Evolutionary conservation across 2,888 invertebrate genomes (phyloP).

Genomic region (Cistogaster globosa): DNA sequence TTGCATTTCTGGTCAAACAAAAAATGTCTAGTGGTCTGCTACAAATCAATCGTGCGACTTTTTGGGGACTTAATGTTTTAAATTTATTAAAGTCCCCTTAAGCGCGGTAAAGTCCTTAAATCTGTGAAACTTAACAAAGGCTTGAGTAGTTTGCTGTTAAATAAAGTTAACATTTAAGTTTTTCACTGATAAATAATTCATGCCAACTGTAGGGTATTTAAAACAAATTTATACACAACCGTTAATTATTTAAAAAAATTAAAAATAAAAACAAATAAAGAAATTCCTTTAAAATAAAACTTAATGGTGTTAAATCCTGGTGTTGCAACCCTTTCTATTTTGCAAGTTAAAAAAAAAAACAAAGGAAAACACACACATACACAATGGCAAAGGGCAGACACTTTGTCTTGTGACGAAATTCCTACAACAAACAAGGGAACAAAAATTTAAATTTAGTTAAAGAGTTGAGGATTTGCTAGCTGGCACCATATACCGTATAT

Average conservation of each 20-base stretch:
- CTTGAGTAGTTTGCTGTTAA: too few species aligned
- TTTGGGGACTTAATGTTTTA: too few species aligned
- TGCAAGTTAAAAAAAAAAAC: neutral
- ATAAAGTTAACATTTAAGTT: too few species aligned
- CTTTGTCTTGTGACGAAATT: constrained; percentile 40
- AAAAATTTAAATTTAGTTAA: constrained; percentile 32
- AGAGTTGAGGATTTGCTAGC: constrained; percentile 26
- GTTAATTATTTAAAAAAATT: neutral
- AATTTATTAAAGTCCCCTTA: too few species aligned
- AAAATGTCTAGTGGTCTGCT: too few species aligned
- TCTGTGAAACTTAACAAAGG: too few species aligned
- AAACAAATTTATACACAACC: neutral
- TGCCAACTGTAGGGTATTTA: constrained; percentile 14
- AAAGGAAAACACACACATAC: neutral
- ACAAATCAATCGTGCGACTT: too few species aligned
- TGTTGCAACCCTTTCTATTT: constrained; percentile 53
- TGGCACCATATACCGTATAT: constrained; percentile 8
- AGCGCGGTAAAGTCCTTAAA: too few species aligned
- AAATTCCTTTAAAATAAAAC: constrained; percentile 41
- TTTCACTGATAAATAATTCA: neutral
- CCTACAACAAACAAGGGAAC: constrained; percentile 17
- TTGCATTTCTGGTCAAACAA: too few species aligned
- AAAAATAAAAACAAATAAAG: constrained; percentile 7
- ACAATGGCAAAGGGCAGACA: constrained; percentile 49
- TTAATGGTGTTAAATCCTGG: constrained; percentile 44